Conservation (phyloP, 2,113 vertebrate genomes). For the Alligator sinensis region DNA sequence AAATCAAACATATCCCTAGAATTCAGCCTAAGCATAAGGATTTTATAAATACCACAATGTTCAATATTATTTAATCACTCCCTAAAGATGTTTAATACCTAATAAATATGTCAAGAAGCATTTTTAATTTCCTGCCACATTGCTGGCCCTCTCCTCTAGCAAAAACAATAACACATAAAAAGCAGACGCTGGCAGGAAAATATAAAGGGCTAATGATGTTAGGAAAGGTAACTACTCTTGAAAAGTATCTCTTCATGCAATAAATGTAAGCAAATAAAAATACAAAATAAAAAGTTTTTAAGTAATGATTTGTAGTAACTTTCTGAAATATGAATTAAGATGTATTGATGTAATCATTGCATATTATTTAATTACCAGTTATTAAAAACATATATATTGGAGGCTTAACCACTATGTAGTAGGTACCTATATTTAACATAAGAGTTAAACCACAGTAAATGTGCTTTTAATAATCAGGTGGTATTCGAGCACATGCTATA, state of each 20-base stretch:
- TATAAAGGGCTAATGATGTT: not conserved
- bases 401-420: not conserved
- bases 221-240: not conserved
- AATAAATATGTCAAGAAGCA: conserved; percentile 31
- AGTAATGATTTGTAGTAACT: not conserved
- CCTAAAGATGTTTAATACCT: conserved; percentile 4
- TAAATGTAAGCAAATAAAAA: not conserved
- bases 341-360: not conserved
- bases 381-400: not conserved
- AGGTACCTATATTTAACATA: not conserved
- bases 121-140: conserved; percentile 41
- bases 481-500: accelerated
- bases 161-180: conserved; percentile 13
- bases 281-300: not conserved
- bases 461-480: not conserved
- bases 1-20: not conserved
- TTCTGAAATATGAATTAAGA: not conserved
- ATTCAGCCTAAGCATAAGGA: conserved; percentile 22
- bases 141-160: not conserved
- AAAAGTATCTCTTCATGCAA: not conserved
- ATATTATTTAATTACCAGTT: not conserved
- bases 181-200: not conserved
- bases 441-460: not conserved
- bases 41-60: conserved; percentile 39
- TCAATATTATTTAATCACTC: conserved; percentile 39